Base-by-base conservation (phyloP, 2,797 vertebrate genomes). In the Pachyuromys duprasi region DNA sequence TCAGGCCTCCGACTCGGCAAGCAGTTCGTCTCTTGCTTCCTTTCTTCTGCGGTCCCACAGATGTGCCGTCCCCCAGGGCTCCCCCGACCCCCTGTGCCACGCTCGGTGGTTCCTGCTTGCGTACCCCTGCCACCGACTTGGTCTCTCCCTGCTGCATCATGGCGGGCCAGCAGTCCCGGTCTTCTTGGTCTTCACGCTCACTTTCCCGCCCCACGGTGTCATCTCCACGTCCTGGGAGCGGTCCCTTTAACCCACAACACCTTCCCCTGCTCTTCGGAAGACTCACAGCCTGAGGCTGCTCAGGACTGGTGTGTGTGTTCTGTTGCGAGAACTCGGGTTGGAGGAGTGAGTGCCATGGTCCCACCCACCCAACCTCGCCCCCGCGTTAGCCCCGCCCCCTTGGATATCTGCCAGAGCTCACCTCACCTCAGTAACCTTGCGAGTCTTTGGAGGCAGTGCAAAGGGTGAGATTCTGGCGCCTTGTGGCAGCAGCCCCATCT, bases 381-480 rank as follows among this genome's bases (percentile, higher is more conserved):
- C 5, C 17, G 45, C 28, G 55, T 18, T 3, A 57, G 45, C 93
- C 24, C 89, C 18, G 14, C 80, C 55, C 36, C 49, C 26, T 5
- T 24, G 24, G 53, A 8, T 31, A 2, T 75, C 49, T 20, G 28
- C 18, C 0, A 6, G 67, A 12, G n/a, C 1, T 49, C 49, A 49
- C 8, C 1, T 49, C 49, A 49, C 8, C 18, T 49, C 45, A 45
- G 13, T 33, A 9, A 28, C 22, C 70, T 2, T 2, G 8, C 24
- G 18, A 62, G 15, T 12, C 0, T 7, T 53, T 4, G 62, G 4
- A 0, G 28, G 31, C 55, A 45, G 1, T 22, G 5, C 0, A 1
- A 9, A 0, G 0, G 18, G 2, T 2, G 0, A 88, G 70, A 87
- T n/a, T 74, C n/a, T 14, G 18, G 0, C 45, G 3, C 28, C 49